phyloP scores from a whole-genome alignment of 2,888 invertebrate species.

The Phengaris alcon region DNA sequence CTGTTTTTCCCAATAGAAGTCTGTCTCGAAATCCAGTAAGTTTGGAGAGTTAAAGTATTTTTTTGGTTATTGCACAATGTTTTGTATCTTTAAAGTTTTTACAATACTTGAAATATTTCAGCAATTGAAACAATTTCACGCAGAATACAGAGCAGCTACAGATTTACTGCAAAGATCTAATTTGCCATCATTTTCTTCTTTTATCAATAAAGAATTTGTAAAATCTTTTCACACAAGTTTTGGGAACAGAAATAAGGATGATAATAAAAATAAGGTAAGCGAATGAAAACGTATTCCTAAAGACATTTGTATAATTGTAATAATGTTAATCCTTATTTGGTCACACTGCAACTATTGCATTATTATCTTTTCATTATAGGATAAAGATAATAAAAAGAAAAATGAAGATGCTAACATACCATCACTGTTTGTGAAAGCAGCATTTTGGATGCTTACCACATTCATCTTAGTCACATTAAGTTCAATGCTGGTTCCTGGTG shows the following conservation, averaged over 20 bases:
- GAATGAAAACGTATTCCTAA: background rate
- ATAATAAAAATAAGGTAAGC: constrained; percentile 52
- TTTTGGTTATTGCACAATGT: constrained; percentile 39
- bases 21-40: constrained; percentile 62
- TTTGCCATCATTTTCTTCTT: constrained; percentile 54
- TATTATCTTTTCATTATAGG: constrained; percentile 45
- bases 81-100: background rate
- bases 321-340: background rate
- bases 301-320: background rate
- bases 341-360: background rate
- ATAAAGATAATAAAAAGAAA: constrained; percentile 62
- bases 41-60: constrained; percentile 27
- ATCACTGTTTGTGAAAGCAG: constrained; percentile 85
- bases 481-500: constrained; percentile 84
- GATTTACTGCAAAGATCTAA: constrained; percentile 75
- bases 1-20: constrained; percentile 56
- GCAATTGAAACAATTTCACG: constrained; percentile 59
- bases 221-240: constrained; percentile 55
- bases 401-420: constrained; percentile 85
- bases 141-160: constrained; percentile 80
- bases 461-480: constrained; percentile 86
- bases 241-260: constrained; percentile 44
- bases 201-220: constrained; percentile 42
- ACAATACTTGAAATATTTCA: constrained; percentile 39
- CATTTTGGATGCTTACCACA: constrained; percentile 89